Evolutionary conservation across 2,113 vertebrate genomes (phyloP), one percentile per base, ranked within the genome.

Genomic region (Phylloscopus trochilus): DNA sequence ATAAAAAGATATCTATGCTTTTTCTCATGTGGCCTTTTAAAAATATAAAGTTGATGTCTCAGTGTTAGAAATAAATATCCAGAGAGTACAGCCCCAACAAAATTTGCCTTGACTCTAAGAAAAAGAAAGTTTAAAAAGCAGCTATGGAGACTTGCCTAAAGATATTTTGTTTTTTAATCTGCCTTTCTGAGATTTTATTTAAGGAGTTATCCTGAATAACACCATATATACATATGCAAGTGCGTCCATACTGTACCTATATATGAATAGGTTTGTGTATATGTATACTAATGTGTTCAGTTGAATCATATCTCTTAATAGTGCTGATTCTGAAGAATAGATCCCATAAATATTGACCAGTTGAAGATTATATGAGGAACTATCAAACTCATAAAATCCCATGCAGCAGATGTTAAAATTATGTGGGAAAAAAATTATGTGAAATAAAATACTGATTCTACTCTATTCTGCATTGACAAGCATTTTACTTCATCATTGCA

Each of bases 261-360:
- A 20, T 7, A 17, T 8, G 6, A 43, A 21, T 10, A 6, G 9
- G 4, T 39, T 3, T 6, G 41, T 11, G 18, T 33, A 9, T 23
- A 31, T 6, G 1, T 8, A 52, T 26, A 11, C 3, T 24, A 39
- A 43, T 0, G 1, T 52, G 5, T 64, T 70, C 28, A 16, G 6
- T 8, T 73, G 28, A 55, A 60, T 55, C 23, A 11, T 35, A 19
- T 30, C 8, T 58, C 15, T 63, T 80, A 22, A 37, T 22, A 55
- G 9, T 59, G 10, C 11, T 83, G 18, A 37, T 10, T 70, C 37
- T 44, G 43, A 82, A 79, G 46, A 67, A 35, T 8, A 16, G 31
- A 39, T 47, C 20, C 4, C 15, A 46, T 19, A 80, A 44, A 9
- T 21, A 62, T 4, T 49, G 14, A 20, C 23, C 47, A 58, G 3